Base-by-base conservation (phyloP, 2,888 invertebrate genomes). In the Coleophora flavipennella region DNA sequence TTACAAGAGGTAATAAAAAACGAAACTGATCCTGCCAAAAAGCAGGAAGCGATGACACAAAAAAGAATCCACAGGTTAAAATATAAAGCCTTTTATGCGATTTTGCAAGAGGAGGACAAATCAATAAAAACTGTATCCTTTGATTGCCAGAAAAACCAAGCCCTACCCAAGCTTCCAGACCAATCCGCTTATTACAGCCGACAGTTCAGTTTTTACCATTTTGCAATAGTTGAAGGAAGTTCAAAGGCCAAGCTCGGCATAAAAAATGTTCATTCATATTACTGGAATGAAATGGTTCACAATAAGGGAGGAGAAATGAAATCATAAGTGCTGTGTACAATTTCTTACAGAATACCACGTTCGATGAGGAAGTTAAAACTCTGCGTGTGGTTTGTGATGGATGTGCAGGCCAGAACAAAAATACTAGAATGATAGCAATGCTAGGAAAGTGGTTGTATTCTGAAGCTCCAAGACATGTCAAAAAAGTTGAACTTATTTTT, bases 341-440 rank as follows among this genome's bases (percentile, higher is more conserved):
- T 14, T 38, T 11, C 31, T 12, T 31, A n/a, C 31, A 27, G 8
- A n/a, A 8, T n/a, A 31, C 11, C 12, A 8, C 8, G n/a, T n/a
- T 31, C 8, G 12, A 31, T 8, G 10, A 8, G 31, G 7, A 31
- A 8, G 12, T 31, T 7, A 38, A 38, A 20, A 20, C 36, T 13
- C 25, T 41, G 31, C 13, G 41, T 8, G 31, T 41, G 13, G 35
- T 41, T 3, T 35, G 35, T 9, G 37, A 38, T 27, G 41, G 41
- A 13, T 41, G 38, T 31, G 34, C 38, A n/a, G 41, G 41, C 26
- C 37, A 37, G 26, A 41, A 41, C 25, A 41, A 37, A 25, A 41
- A 41, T 34, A 41, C 41, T 2, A 27, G 29, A 26, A 37, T 41
- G 34, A 31, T 41, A 6, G 11, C 9, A 25, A 41, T 41, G 42